Evolutionary conservation across 2,888 invertebrate species (phyloP).

Genomic region (Ptilodon capucinus): DNA sequence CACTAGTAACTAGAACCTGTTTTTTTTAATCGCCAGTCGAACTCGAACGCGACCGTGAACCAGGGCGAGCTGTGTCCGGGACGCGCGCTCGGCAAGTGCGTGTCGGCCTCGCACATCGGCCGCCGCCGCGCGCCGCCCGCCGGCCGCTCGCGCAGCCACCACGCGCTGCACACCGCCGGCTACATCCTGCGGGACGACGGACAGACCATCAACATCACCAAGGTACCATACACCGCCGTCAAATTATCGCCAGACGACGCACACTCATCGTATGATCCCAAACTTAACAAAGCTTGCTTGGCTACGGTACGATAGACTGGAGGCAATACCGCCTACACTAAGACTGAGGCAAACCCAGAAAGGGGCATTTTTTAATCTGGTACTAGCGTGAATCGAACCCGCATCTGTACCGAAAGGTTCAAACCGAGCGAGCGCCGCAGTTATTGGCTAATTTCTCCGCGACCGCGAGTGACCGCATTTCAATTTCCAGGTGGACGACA

Average conservation of each 20-base stretch:
- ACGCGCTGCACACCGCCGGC: slow-evolving; percentile 56
- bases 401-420: no score
- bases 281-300: no score
- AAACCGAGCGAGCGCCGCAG: no score
- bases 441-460: no score
- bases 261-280: no score
- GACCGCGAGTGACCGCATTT: no score
- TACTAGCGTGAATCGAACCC: no score
- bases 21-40: slow-evolving; percentile 41
- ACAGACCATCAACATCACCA: slow-evolving; percentile 63
- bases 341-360: no score
- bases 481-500: slow-evolving; percentile 66
- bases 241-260: no score
- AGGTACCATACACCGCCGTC: slow-evolving; percentile 28
- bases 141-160: slow-evolving; percentile 47
- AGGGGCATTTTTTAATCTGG: no score
- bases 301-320: no score
- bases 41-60: slow-evolving; percentile 40
- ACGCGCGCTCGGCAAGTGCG: slow-evolving; percentile 68
- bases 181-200: slow-evolving; percentile 65
- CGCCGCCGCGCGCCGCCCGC: slow-evolving; percentile 22
- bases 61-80: slow-evolving; percentile 16
- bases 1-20: no score
- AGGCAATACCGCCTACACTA: neutral
- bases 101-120: slow-evolving; percentile 67